Evolutionary conservation across 1,140 invertebrate genomes (phyloP).

Genomic region (Spodoptera frugiperda): DNA sequence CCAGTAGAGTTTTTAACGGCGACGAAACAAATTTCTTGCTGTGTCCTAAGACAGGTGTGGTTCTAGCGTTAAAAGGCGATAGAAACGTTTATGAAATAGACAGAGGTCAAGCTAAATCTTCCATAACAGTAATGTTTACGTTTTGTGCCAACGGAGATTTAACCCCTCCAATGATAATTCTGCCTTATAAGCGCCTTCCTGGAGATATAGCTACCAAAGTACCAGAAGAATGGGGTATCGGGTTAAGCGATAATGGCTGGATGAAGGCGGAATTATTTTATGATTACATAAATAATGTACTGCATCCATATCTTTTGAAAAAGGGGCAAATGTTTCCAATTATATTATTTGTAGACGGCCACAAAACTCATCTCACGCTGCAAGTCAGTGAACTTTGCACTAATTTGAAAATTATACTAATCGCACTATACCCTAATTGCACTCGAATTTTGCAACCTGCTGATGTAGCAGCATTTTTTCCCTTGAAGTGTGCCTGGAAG

Average conservation of each 20-base stretch:
- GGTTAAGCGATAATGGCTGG: conserved; percentile 39
- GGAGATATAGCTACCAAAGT: conserved; percentile 59
- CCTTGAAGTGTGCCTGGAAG: too few relatives aligned
- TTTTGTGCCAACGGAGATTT: conserved; percentile 61
- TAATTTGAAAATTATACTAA: conserved; percentile 51
- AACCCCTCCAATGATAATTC: conserved; percentile 57
- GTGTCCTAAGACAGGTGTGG: conserved; percentile 36
- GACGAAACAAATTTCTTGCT: background rate
- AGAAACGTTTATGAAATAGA: conserved; percentile 67
- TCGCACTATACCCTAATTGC: conserved; percentile 72
- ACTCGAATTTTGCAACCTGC: conserved; percentile 80
- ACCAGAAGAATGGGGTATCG: conserved; percentile 68
- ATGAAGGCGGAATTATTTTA: conserved; percentile 70
- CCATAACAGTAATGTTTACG: conserved; percentile 65
- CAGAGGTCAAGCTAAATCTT: conserved; percentile 67
- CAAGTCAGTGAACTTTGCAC: conserved; percentile 71
- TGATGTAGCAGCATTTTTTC: conserved; percentile 60
- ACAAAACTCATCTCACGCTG: conserved; percentile 73
- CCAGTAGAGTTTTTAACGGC: too few relatives aligned
- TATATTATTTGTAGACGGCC: conserved; percentile 71
- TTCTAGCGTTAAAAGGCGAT: conserved; percentile 59
- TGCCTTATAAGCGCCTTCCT: conserved; percentile 58
- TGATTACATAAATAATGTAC: conserved; percentile 76
- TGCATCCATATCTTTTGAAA: conserved; percentile 46
- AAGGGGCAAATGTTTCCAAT: background rate